Conservation (phyloP, 2,888 invertebrate genomes). For the Tiphia femorata region DNA sequence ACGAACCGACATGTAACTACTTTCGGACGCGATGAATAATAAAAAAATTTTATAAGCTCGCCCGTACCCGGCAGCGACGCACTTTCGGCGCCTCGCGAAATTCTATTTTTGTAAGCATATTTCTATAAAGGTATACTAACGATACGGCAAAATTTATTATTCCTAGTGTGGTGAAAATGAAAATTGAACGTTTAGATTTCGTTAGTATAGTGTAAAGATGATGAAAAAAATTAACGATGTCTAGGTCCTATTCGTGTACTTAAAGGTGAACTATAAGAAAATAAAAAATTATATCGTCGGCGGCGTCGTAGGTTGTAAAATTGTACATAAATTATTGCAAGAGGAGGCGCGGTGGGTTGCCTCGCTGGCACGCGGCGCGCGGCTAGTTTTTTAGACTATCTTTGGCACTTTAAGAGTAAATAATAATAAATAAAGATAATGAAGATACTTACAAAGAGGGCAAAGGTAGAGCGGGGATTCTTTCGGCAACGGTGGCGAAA, state of each 20-base stretch:
- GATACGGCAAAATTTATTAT: slow-evolving; percentile 69
- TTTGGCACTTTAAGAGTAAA: slow-evolving; percentile 38
- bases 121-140: slow-evolving; percentile 70
- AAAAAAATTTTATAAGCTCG: slow-evolving; percentile 49
- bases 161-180: slow-evolving; percentile 69
- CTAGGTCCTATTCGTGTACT: slow-evolving; percentile 69
- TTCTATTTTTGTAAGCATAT: slow-evolving; percentile 70
- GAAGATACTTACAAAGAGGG: neutral
- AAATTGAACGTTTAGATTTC: slow-evolving; percentile 70
- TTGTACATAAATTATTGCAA: slow-evolving; percentile 75
- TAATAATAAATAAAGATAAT: slow-evolving; percentile 2
- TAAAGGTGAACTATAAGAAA: slow-evolving; percentile 55
- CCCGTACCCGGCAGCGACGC: slow-evolving; percentile 61
- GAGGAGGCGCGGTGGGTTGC: slow-evolving; percentile 70
- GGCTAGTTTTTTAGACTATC: slow-evolving; percentile 51
- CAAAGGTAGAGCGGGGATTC: no score
- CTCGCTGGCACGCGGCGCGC: slow-evolving; percentile 58
- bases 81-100: slow-evolving; percentile 67
- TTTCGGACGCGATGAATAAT: slow-evolving; percentile 19
- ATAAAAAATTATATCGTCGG: slow-evolving; percentile 68
- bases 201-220: slow-evolving; percentile 68
- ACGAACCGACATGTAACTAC: slow-evolving; percentile 12
- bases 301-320: slow-evolving; percentile 71
- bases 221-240: slow-evolving; percentile 67
- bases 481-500: slow-evolving; percentile 45